phyloP scores from a whole-genome alignment of 2,797 vertebrate genomes.

The Ibycter americanus region DNA sequence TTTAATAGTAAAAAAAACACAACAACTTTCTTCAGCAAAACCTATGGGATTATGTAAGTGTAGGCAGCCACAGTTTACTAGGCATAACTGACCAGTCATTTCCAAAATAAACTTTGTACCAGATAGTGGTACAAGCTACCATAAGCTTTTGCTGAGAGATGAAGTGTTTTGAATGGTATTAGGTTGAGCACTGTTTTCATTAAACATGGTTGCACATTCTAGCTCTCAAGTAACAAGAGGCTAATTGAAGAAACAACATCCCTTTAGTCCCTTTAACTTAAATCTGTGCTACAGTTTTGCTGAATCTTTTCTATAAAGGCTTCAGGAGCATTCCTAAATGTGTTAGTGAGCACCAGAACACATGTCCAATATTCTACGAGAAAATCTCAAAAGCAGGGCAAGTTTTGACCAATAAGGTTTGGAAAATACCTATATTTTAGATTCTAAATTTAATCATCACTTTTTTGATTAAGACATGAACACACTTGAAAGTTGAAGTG shows the following conservation, averaged over 20 bases:
- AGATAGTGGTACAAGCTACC: background rate
- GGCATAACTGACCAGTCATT: background rate
- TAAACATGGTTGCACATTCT: background rate
- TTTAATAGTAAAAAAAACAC: background rate
- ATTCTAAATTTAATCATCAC: background rate
- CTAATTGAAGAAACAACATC: background rate
- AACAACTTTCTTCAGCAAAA: background rate
- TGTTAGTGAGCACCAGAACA: background rate
- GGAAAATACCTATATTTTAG: background rate
- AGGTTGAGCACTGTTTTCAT: background rate
- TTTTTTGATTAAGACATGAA: background rate
- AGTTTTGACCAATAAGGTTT: background rate
- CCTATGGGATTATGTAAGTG: background rate
- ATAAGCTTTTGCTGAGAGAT: background rate
- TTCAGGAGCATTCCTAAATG: background rate
- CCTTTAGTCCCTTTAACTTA: background rate
- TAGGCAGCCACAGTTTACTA: background rate
- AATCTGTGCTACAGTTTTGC: background rate
- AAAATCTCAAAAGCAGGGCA: background rate
- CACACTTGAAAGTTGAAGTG: background rate
- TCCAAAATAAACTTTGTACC: background rate
- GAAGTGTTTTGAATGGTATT: background rate
- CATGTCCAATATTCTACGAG: background rate
- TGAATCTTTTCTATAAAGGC: background rate
- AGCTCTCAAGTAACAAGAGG: background rate